Evolutionary conservation across 2,113 vertebrate species (phyloP).

Genomic region (Microtus montanus): DNA sequence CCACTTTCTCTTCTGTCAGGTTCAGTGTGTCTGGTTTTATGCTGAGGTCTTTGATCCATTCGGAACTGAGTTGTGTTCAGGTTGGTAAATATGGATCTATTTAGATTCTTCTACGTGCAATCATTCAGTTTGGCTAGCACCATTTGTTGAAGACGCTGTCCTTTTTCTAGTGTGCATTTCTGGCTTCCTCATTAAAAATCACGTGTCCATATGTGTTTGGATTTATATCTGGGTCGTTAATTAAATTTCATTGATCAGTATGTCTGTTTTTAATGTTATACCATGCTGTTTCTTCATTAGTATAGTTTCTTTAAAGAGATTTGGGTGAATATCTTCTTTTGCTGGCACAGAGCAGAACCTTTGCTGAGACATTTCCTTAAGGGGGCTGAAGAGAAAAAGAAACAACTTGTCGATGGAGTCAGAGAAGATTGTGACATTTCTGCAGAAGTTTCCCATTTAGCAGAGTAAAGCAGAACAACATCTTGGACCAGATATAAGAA

Average conservation of each 20-base stretch:
- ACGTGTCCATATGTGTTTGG: not conserved
- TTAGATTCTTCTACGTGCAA: not conserved
- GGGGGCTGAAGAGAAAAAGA: no score
- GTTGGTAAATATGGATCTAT: not conserved
- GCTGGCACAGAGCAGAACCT: no score
- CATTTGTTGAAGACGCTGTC: not conserved
- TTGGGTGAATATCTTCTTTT: no score
- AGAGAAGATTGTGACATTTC: no score
- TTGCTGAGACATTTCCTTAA: no score
- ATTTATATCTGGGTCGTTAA: not conserved
- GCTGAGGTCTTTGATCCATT: not conserved
- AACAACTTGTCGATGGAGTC: no score
- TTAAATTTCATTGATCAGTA: not conserved
- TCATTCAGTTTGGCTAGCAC: not conserved
- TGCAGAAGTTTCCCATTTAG: no score
- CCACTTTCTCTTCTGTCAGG: not conserved
- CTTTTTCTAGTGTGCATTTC: not conserved
- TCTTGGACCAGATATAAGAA: no score
- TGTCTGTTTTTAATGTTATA: not conserved
- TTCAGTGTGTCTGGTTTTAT: not conserved
- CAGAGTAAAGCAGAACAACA: no score
- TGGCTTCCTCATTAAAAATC: not conserved
- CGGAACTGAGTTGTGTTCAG: not conserved
- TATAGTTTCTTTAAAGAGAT: not conserved
- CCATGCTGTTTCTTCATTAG: not conserved